phyloP scores from a whole-genome alignment of 2,113 vertebrate species.

The Bettongia penicillata region DNA sequence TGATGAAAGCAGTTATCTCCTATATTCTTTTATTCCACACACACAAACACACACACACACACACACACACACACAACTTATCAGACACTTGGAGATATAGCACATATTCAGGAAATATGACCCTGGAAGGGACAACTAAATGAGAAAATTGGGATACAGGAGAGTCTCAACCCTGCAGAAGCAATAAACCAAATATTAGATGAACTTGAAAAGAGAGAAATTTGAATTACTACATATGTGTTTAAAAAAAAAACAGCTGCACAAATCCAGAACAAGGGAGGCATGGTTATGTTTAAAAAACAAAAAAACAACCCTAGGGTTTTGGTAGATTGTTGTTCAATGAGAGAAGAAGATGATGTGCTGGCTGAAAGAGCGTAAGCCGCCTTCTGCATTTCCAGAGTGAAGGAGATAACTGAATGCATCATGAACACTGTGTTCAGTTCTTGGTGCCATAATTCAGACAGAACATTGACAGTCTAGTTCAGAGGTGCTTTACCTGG shows the following conservation, averaged over 20 bases:
- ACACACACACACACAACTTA: not conserved
- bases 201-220: not conserved
- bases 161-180: not conserved
- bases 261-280: not conserved
- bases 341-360: not conserved
- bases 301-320: not conserved
- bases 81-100: not conserved
- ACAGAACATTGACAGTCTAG: not conserved
- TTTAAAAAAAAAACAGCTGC: not conserved
- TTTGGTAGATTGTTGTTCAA: not conserved
- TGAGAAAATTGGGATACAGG: not conserved
- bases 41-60: not conserved
- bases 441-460: not conserved
- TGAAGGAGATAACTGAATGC: not conserved
- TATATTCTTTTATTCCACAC: not conserved
- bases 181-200: not conserved
- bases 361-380: not conserved
- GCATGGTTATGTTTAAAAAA: not conserved
- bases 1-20: not conserved
- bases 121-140: not conserved
- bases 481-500: not conserved
- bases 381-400: not conserved
- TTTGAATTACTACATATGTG: not conserved
- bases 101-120: not conserved
- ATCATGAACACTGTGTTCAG: not conserved